A percentile compares a stretch with the other conserved stretches of the same genome.
phyloP scores from a whole-genome alignment of 2,888 invertebrate genomes.

The Cynaeus angustus region DNA sequence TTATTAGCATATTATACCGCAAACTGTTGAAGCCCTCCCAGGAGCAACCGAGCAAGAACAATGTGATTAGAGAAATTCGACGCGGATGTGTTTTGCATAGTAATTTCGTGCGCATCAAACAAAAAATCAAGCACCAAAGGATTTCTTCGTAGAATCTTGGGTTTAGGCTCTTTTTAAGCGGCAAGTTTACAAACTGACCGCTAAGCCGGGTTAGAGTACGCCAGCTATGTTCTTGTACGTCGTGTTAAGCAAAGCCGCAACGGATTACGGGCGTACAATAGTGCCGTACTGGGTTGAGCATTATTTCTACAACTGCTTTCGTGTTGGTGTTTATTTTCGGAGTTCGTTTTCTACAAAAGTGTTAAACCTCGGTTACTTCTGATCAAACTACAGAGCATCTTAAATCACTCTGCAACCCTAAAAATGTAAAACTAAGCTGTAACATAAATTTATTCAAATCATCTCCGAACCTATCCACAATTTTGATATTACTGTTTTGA shows the following conservation, averaged over 20 bases:
- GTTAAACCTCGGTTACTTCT: too few species aligned
- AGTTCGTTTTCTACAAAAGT: too few species aligned
- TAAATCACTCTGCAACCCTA: too few species aligned
- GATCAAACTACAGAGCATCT: too few species aligned
- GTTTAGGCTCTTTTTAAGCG: conserved; percentile 35
- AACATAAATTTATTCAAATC: too few species aligned
- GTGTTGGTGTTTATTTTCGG: conserved; percentile 27
- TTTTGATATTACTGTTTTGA: too few species aligned
- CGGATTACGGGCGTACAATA: conserved; percentile 34
- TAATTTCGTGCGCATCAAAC: conserved; percentile 11
- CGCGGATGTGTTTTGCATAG: conserved; percentile 54
- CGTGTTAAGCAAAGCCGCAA: conserved; percentile 37
- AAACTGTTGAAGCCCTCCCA: conserved; percentile 52
- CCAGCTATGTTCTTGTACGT: conserved; percentile 31
- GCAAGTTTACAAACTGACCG: conserved; percentile 35
- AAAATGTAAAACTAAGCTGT: too few species aligned
- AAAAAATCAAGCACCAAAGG: conserved; percentile 5
- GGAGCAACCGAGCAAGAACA: conserved; percentile 52
- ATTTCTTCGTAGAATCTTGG: conserved; percentile 8
- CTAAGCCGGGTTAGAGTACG: conserved; percentile 34
- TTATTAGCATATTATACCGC: conserved; percentile 59
- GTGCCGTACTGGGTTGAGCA: conserved; percentile 23
- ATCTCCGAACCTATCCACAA: too few species aligned
- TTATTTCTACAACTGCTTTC: conserved; percentile 38
- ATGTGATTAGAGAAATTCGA: conserved; percentile 55